Evolutionary conservation across 2,888 invertebrate genomes (phyloP).

Genomic region (Agriotes lineatus): DNA sequence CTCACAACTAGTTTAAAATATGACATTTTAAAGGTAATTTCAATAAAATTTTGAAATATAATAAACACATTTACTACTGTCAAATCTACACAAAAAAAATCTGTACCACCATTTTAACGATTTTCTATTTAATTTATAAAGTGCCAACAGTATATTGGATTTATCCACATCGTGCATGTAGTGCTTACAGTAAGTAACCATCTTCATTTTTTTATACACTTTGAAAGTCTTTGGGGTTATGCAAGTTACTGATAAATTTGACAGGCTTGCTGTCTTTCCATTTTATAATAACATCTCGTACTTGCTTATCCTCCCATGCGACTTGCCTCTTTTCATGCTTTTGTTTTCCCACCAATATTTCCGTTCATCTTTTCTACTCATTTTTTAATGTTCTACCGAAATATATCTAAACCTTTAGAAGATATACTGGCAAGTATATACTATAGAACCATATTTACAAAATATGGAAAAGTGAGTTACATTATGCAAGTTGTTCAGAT

Average conservation of each 20-base stretch:
- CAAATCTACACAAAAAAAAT: constrained; percentile 2
- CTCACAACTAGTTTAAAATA: too few species aligned
- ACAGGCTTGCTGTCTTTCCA: background rate
- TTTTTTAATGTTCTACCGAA: too few species aligned
- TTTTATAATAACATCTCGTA: too few species aligned
- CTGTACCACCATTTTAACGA: background rate
- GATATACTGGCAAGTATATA: too few species aligned
- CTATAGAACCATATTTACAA: too few species aligned
- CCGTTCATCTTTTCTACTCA: too few species aligned
- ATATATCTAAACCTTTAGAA: too few species aligned
- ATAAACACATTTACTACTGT: background rate
- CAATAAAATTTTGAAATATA: background rate
- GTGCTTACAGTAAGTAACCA: background rate
- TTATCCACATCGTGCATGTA: constrained; percentile 9
- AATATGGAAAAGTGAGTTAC: too few species aligned
- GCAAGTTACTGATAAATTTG: background rate
- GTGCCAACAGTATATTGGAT: background rate
- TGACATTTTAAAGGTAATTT: background rate
- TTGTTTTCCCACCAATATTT: too few species aligned
- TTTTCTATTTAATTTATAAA: background rate
- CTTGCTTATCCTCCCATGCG: too few species aligned
- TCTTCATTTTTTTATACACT: background rate
- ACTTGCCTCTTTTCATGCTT: too few species aligned
- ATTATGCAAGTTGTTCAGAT: too few species aligned
- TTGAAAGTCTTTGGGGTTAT: background rate